These are phyloP conservation scores for Oryzias woworae DNA, from an alignment of 2,113 vertebrate species.

Conservation along the genomic window DNA sequence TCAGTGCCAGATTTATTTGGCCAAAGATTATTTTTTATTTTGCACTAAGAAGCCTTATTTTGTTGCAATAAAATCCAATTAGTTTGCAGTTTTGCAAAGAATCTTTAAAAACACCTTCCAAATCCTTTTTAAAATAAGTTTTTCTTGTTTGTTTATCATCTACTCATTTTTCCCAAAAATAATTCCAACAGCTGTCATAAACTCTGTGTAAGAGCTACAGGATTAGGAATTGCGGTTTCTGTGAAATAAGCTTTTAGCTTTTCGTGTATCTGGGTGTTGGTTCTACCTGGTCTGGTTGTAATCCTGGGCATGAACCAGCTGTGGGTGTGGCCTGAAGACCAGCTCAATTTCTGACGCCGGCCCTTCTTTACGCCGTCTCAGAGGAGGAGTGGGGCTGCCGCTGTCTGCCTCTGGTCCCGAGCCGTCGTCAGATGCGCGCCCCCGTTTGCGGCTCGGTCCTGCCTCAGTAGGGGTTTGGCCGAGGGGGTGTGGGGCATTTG, in stretches of 20 bases:
- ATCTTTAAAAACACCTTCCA: too few relatives aligned
- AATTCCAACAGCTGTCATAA: too few relatives aligned
- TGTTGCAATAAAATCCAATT: too few relatives aligned
- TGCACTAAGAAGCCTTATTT: too few relatives aligned
- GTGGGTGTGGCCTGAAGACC: slow-evolving; percentile 87
- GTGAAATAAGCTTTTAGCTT: background rate
- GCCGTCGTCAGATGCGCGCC: slow-evolving; percentile 77
- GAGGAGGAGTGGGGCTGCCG: slow-evolving; percentile 74
- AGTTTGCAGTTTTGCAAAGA: too few relatives aligned
- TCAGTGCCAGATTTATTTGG: too few relatives aligned
- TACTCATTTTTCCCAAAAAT: too few relatives aligned
- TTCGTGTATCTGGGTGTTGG: accelerated
- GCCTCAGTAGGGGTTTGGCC: slow-evolving; percentile 67
- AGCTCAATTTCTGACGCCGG: slow-evolving; percentile 85
- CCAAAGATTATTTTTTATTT: too few relatives aligned
- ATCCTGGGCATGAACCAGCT: slow-evolving; percentile 82
- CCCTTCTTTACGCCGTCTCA: slow-evolving; percentile 65
- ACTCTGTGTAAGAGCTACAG: too few relatives aligned
- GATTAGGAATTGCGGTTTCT: too few relatives aligned
- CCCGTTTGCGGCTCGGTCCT: slow-evolving; percentile 74
- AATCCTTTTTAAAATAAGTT: too few relatives aligned
- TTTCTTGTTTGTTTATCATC: too few relatives aligned
- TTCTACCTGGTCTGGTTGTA: slow-evolving; percentile 88
- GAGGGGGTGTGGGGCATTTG: slow-evolving; percentile 26
- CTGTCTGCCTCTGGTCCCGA: slow-evolving; percentile 78